Percentiles rank a stretch among this genome's conserved stretches.
Conservation (phyloP, 2,888 invertebrate genomes). For the Papilio gigon region DNA sequence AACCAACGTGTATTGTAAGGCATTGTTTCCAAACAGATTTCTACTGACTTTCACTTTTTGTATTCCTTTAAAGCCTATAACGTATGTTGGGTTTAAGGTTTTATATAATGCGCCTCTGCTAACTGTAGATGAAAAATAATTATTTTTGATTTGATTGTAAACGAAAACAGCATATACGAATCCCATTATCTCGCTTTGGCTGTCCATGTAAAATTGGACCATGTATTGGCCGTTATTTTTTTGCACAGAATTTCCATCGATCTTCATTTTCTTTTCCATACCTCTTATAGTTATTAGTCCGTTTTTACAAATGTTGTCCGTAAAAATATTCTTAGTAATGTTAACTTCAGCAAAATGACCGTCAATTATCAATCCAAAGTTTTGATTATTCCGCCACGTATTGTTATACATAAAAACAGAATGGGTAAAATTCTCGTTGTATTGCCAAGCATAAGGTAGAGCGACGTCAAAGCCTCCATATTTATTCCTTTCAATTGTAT, state of each 20-base stretch:
- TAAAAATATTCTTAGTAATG: conserved; percentile 92
- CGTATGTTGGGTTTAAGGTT: conserved; percentile 86
- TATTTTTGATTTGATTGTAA: conserved; percentile 89
- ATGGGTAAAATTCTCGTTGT: conserved; percentile 97
- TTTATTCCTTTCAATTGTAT: conserved; percentile 91
- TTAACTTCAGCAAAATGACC: conserved; percentile 97
- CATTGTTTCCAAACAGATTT: conserved; percentile 93
- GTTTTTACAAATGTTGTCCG: conserved; percentile 90
- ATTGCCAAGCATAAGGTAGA: conserved; percentile 97
- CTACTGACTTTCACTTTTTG: conserved; percentile 95
- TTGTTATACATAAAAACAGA: conserved; percentile 93
- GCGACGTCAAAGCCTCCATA: conserved; percentile 94
- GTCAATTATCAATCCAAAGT: conserved; percentile 92
- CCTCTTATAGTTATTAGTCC: conserved; percentile 92
- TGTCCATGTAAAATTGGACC: conserved; percentile 93
- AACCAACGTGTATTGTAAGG: conserved; percentile 93
- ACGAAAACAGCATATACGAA: conserved; percentile 90
- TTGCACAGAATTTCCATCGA: conserved; percentile 90
- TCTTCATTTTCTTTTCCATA: conserved; percentile 97
- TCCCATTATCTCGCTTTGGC: conserved; percentile 96
- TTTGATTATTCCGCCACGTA: conserved; percentile 92
- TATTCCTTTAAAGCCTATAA: conserved; percentile 95
- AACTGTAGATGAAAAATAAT: conserved; percentile 77
- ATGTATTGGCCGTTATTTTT: conserved; percentile 91
- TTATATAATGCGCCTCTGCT: conserved; percentile 65